These are phyloP conservation scores for Eublepharis macularius DNA, from an alignment of 2,113 vertebrate genomes.

Conservation along the genomic window DNA sequence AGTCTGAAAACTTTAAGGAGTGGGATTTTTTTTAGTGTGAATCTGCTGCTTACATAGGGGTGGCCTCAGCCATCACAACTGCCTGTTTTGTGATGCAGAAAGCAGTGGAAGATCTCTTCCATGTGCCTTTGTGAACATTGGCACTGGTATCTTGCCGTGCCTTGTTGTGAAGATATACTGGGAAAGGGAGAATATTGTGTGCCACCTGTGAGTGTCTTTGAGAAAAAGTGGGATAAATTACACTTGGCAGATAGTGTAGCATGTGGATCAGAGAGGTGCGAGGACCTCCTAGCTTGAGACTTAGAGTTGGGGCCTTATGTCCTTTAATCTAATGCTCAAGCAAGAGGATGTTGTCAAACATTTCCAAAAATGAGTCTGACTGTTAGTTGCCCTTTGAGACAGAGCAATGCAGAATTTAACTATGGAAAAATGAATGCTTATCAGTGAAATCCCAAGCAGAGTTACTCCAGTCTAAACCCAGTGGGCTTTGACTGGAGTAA, in stretches of 20 bases:
- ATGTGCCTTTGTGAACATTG: background rate
- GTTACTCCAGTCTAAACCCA: no score
- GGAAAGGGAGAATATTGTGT: no score
- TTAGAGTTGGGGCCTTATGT: background rate
- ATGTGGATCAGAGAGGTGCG: background rate
- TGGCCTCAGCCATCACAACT: background rate
- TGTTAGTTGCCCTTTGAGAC: background rate
- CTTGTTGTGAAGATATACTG: no score
- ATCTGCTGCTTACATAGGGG: no score
- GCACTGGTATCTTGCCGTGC: no score
- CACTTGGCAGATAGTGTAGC: background rate
- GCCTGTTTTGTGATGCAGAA: background rate
- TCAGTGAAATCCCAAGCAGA: no score
- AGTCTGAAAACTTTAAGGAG: no score
- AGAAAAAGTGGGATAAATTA: no score
- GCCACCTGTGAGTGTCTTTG: no score
- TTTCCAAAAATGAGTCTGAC: background rate
- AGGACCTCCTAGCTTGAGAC: no score
- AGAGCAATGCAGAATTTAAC: no score
- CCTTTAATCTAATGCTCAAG: background rate
- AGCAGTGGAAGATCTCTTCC: background rate
- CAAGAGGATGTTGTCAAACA: background rate
- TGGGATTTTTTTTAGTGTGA: background rate
- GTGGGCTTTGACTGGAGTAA: no score
- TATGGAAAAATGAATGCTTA: background rate